Base-by-base conservation (phyloP, 2,113 vertebrate genomes). In the Rhynchopsitta pachyrhyncha region DNA sequence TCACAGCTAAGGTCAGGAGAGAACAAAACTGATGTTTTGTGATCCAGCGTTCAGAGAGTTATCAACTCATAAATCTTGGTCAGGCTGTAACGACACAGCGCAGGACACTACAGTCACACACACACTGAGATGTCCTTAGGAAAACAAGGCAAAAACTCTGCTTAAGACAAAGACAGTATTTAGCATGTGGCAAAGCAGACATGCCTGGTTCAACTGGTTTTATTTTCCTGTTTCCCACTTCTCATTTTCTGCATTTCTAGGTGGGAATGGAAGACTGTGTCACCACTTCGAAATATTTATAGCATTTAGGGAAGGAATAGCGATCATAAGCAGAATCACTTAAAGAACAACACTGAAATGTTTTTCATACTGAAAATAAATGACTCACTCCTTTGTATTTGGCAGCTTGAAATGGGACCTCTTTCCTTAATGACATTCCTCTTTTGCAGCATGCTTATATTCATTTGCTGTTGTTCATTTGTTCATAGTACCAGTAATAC, bases 41-140 rank as follows among this genome's bases (percentile, higher is more conserved):
- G 94, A 95, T 96, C 91, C 97, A 97, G 92, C 81, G 12, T 95
- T 97, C 80, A 97, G 94, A 93, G 96, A 97, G 96, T 95, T 98
- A 97, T 95, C 97, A 94, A 93, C 93, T 97, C 93, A 87, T 98
- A 98, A 97, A 98, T 98, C 97, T 97, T 95, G 85, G 84, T 96
- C 95, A 93, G 87, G 76, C 68, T 47, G 92, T 94, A 97, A 97
- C 75, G 93, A 96, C 94, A 95, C 93, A 92, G 60, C 25, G 62
- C 78, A 90, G 96, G 92, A 94, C 90, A 94, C 92, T 47, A 81
- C 66, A 95, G 96, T 94, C 92, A 82, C 57, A 64, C 62, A 89
- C 91, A 85, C 24, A 62, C 49, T 59, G 37, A 86, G 25, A 25
- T 52, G 64, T 47, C 53, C 76, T 63, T 73, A 77, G 75, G 50